A percentile compares a stretch with the other conserved stretches of the same genome.
Evolutionary conservation across 2,113 vertebrate genomes (phyloP).

Genomic region (Furnarius figulus): DNA sequence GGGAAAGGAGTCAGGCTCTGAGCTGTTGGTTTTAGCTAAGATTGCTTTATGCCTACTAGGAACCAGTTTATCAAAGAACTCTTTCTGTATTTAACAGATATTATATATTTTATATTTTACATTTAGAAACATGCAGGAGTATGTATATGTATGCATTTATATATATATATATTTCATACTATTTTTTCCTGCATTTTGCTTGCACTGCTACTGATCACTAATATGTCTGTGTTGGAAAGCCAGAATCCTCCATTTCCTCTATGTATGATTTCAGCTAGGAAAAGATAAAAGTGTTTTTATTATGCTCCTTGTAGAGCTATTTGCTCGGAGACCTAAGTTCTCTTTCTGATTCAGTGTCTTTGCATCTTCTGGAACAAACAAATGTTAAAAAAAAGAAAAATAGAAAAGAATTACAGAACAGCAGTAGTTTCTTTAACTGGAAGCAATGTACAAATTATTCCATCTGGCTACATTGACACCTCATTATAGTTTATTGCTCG

Average conservation of each 20-base stretch:
- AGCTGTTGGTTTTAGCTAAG: neutral
- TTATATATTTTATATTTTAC: neutral
- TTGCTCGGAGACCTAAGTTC: neutral
- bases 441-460: neutral
- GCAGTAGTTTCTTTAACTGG: slow-evolving; percentile 23
- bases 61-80: neutral
- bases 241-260: neutral
- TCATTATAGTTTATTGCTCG: neutral
- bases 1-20: neutral
- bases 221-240: neutral
- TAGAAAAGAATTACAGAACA: neutral
- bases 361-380: neutral
- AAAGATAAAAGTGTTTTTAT: neutral
- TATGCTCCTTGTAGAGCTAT: neutral
- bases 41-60: neutral
- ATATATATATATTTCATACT: neutral
- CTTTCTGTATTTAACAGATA: neutral
- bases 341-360: neutral
- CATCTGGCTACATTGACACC: neutral
- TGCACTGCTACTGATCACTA: neutral
- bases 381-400: neutral
- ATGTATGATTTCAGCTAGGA: neutral
- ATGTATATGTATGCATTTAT: too few species aligned
- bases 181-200: neutral
- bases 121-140: neutral